Evolutionary conservation across 1,140 invertebrate genomes (phyloP), one percentile per base, ranked within the genome.

Genomic region (Pogonognathellus flavescens): DNA sequence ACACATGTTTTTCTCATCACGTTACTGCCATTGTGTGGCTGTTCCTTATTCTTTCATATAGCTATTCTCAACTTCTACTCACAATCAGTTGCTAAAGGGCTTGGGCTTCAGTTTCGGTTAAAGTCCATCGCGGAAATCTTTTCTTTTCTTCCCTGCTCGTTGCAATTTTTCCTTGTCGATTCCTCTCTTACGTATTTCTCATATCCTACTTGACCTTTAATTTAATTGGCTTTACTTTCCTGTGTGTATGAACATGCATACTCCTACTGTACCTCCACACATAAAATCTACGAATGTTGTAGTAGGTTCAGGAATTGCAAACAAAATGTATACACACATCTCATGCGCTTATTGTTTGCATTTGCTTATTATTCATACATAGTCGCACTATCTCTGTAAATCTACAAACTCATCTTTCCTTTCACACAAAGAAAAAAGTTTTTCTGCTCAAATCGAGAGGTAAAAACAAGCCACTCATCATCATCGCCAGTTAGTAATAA

Each of bases 361-460:
- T 41, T 41, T 3, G 31, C 31, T 41, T 41, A 41, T 41, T 41
- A 41, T 41, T 41, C 31, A 41, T 41, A 41, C 31, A 41, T 41
- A 41, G 31, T 41, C 6, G 6, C 2, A 3, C 10, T 31, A 25
- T 76, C 31, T 31, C 31, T 16, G n/a, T 76, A 49, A 76, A 76
- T 31, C 70, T 76, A 76, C 25, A 76, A 76, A 76, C 70, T 76
- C 70, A 76, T 76, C 70, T 76, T 76, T 76, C 70, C 70, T 76
- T 76, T 76, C 70, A 49, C 70, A 76, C 70, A 18, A 50, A 18
- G 70, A 76, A 76, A 76, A 76, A 76, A 76, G 11, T 50, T 50
- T 31, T 76, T 76, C 70, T 49, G 18, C 13, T 50, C 14, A 18
- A n/a, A 76, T 16, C 16, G 18, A 49, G 16, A 31, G 41, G 31